phyloP scores from a whole-genome alignment of 1,140 invertebrate genomes.

The Idris sp. region DNA sequence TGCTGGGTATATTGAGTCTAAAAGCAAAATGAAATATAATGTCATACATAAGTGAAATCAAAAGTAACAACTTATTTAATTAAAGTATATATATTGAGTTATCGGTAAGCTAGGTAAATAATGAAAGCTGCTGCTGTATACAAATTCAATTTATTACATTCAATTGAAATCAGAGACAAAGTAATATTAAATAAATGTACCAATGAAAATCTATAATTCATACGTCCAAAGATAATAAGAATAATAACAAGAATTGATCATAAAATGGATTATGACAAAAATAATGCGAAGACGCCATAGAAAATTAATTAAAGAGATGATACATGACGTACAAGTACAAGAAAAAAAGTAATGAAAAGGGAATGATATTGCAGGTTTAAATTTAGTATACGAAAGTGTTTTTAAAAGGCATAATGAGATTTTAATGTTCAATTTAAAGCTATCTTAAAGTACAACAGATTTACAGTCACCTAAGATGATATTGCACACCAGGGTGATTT shows the following conservation, averaged over 20 bases:
- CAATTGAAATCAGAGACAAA: neutral
- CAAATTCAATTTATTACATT: too few relatives aligned
- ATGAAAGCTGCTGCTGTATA: too few relatives aligned
- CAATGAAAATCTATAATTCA: slow-evolving; percentile 13
- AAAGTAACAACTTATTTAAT: too few relatives aligned
- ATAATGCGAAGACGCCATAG: slow-evolving; percentile 4
- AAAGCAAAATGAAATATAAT: too few relatives aligned
- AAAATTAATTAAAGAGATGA: slow-evolving; percentile 38
- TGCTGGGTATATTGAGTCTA: too few relatives aligned
- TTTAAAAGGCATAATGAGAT: slow-evolving; percentile 35
- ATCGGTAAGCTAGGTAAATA: too few relatives aligned
- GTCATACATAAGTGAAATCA: too few relatives aligned
- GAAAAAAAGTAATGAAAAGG: slow-evolving; percentile 34
- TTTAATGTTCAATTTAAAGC: slow-evolving; percentile 40
- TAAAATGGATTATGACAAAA: slow-evolving; percentile 31
- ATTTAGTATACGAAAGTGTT: slow-evolving; percentile 43
- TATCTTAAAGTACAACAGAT: slow-evolving; percentile 21
- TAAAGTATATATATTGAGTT: too few relatives aligned
- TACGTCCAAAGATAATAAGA: neutral
- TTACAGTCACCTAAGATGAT: slow-evolving; percentile 17
- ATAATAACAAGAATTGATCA: neutral
- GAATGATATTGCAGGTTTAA: slow-evolving; percentile 30
- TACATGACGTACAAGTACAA: slow-evolving; percentile 24
- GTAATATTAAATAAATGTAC: slow-evolving; percentile 6
- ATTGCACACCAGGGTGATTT: slow-evolving; percentile 9